Evolutionary conservation across 2,113 vertebrate genomes (phyloP).

Genomic region (Prinia subflava): DNA sequence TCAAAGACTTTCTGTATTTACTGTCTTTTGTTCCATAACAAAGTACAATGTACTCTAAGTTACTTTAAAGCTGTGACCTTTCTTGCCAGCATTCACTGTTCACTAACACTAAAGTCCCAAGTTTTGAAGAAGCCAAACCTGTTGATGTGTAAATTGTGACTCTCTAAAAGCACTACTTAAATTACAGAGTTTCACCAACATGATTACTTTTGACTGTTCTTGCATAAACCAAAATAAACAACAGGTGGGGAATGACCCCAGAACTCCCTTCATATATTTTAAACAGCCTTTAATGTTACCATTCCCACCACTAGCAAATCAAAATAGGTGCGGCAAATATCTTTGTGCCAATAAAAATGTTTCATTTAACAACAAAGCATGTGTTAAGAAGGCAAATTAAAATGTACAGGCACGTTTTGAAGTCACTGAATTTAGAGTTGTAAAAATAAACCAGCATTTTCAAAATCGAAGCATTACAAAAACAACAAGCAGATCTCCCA

Average conservation of each 20-base stretch:
- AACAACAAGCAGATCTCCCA: neutral
- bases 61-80: constrained; percentile 9
- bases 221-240: constrained; percentile 52
- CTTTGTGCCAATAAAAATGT: constrained; percentile 49
- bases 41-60: neutral
- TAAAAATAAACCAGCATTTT: constrained; percentile 4
- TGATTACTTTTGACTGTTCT: constrained; percentile 22
- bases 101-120: neutral
- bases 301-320: constrained; percentile 1
- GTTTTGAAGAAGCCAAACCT: neutral
- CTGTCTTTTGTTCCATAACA: neutral
- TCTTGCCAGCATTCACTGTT: neutral
- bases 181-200: neutral
- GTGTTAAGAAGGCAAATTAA: neutral
- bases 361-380: constrained; percentile 47
- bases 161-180: neutral
- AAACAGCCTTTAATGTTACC: constrained; percentile 11
- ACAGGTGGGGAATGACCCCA: constrained; percentile 30
- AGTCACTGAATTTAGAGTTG: neutral
- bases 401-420: neutral
- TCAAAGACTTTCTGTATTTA: constrained; percentile 31
- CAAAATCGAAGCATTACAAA: neutral
- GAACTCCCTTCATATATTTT: constrained; percentile 11
- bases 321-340: constrained; percentile 45
- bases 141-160: neutral